A percentile compares a stretch with the other conserved stretches of the same genome.
These are phyloP conservation scores for Rhinolophus sinicus DNA, from an alignment of 2,113 vertebrate genomes.

Conservation along the genomic window DNA sequence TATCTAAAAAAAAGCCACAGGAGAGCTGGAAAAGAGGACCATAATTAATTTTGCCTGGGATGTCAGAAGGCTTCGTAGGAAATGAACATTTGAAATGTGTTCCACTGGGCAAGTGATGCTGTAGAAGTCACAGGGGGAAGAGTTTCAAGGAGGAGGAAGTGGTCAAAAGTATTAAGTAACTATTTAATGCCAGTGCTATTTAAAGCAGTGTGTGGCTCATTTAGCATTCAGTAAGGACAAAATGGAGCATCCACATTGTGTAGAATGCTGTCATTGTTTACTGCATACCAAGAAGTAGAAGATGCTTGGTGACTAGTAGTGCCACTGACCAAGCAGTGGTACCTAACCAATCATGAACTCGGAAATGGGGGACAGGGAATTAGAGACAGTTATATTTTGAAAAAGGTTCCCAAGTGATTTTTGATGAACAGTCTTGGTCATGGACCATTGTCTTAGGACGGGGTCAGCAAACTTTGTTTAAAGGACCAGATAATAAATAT, in stretches of 20 bases:
- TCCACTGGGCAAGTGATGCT: neutral
- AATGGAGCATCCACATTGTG: neutral
- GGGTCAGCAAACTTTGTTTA: neutral
- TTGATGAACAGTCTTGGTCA: neutral
- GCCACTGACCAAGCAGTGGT: neutral
- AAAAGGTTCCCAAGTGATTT: neutral
- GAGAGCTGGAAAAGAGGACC: neutral
- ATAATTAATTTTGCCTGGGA: conserved; percentile 1
- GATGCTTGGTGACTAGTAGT: neutral
- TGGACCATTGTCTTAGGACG: neutral
- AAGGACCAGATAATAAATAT: neutral
- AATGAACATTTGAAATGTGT: conserved; percentile 47
- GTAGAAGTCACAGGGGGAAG: conserved; percentile 8
- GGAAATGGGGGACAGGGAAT: neutral
- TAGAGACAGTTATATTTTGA: neutral
- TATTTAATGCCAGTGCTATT: conserved; percentile 5
- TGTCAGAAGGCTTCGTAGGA: neutral
- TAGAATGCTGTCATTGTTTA: neutral
- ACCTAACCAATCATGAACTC: neutral
- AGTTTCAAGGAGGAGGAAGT: conserved; percentile 48
- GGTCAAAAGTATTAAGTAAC: conserved; percentile 16
- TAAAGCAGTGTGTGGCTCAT: conserved; percentile 9
- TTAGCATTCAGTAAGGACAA: conserved; percentile 25
- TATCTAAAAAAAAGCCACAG: conserved; percentile 7
- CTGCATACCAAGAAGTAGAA: neutral